Evolutionary conservation across 2,113 vertebrate genomes (phyloP).

Genomic region (Zeus faber): DNA sequence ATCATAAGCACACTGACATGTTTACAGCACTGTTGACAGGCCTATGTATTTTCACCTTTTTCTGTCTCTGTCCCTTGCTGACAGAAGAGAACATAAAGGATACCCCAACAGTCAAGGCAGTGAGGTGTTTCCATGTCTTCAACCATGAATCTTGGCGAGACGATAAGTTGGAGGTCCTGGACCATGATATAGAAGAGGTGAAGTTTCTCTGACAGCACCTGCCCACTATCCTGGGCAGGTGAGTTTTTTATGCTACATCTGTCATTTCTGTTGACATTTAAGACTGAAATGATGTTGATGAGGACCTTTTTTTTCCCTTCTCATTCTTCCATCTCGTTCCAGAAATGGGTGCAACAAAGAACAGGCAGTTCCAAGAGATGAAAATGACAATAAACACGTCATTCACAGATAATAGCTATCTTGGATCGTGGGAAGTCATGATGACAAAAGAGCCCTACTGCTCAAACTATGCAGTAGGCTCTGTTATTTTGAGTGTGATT

Average conservation of each 20-base stretch:
- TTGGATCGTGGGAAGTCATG: constrained; percentile 10
- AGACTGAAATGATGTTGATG: constrained; percentile 5
- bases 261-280: constrained; percentile 1
- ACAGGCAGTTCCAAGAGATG: neutral
- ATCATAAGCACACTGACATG: constrained; percentile 6
- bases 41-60: constrained; percentile 8
- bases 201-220: constrained; percentile 5
- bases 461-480: constrained; percentile 3
- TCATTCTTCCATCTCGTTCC: constrained; percentile 8
- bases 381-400: constrained; percentile 7
- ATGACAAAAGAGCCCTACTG: constrained; percentile 10
- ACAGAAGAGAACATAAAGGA: constrained; percentile 7
- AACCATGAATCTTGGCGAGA: constrained; percentile 7
- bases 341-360: constrained; percentile 6
- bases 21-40: constrained; percentile 6
- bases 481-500: constrained; percentile 5
- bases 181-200: constrained; percentile 6
- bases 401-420: constrained; percentile 7
- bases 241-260: constrained; percentile 1
- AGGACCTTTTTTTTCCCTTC: neutral
- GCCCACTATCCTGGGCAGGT: constrained; percentile 7
- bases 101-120: constrained; percentile 6
- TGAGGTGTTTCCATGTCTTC: constrained; percentile 6
- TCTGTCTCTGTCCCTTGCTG: constrained; percentile 3
- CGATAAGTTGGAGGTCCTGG: neutral